These are phyloP conservation scores for Salvelinus namaycush DNA, from an alignment of 2,113 vertebrate genomes.

Conservation along the genomic window DNA sequence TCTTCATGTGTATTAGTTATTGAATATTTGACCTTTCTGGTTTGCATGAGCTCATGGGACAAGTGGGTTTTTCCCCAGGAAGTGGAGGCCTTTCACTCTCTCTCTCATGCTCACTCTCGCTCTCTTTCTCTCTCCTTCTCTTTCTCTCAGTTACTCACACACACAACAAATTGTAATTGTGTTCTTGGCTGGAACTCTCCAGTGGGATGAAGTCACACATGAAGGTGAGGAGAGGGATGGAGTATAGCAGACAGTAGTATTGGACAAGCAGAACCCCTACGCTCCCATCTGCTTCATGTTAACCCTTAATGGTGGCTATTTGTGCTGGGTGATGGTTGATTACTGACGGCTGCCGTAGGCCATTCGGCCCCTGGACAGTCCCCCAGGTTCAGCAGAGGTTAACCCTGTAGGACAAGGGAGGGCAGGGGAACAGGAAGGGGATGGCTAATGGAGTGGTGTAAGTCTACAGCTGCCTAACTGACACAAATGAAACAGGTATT, in stretches of 20 bases:
- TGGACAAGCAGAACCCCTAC: background rate
- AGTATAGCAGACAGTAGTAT: slow-evolving; percentile 1
- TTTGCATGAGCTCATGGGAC: slow-evolving; percentile 79
- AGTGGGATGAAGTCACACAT: slow-evolving; percentile 22
- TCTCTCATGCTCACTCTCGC: slow-evolving; percentile 42
- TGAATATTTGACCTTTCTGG: slow-evolving; percentile 73
- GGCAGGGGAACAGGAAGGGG: slow-evolving; percentile 48
- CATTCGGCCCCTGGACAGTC: background rate
- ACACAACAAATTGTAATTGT: slow-evolving; percentile 6
- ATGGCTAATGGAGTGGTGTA: background rate
- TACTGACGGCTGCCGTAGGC: slow-evolving; percentile 25
- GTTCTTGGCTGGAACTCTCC: slow-evolving; percentile 25
- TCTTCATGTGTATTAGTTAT: slow-evolving; percentile 58
- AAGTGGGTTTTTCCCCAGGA: slow-evolving; percentile 78
- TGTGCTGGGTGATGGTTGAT: slow-evolving; percentile 56
- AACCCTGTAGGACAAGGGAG: slow-evolving; percentile 11
- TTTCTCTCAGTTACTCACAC: slow-evolving; percentile 7
- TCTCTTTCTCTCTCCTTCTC: slow-evolving; percentile 9
- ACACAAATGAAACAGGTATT: slow-evolving; percentile 10
- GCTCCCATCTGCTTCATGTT: slow-evolving; percentile 61
- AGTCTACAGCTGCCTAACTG: slow-evolving; percentile 7
- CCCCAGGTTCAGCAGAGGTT: slow-evolving; percentile 47
- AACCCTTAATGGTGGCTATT: slow-evolving; percentile 47
- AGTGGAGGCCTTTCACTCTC: slow-evolving; percentile 67
- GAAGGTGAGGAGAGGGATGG: slow-evolving; percentile 8